Base-by-base conservation (phyloP, 2,797 vertebrate genomes). In the Trematomus bernacchii region DNA sequence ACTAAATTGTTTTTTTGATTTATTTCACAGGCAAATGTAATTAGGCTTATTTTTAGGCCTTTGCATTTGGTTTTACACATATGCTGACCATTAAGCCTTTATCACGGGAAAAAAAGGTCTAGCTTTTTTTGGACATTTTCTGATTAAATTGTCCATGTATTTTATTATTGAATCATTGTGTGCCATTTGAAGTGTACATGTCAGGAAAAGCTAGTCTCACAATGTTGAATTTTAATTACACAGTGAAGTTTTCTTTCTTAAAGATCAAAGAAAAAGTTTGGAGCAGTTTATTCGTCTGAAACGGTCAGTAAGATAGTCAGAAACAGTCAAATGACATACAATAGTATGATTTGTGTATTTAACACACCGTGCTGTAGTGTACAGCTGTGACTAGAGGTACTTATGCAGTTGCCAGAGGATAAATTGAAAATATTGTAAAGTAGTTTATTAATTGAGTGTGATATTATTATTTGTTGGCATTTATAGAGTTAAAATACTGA, bases 11-110 rank as follows among this genome's bases (percentile, higher is more conserved):
- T 89, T 90, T 82, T 61, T 76, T 83, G 81, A 92, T 89, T 91
- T 85, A 86, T 87, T 90, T 89, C 69, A 62, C 74, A 83, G 83
- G 82, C 83, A 85, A 90, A 93, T 85, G 76, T 87, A 87, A 89
- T 89, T 85, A 89, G 44, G 27, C 42, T 64, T 83, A 77, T 74
- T 82, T 85, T 69, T 43, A 60, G 71, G 50, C 19, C n/a, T 77
- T 69, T 87, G 60, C 47, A 53, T 73, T 62, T 68, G 64, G 68
- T 77, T 73, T 76, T 52, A 79, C 43, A 67, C 79, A 80, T 43
- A 62, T 85, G 83, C 76, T 71, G 70, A 78, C 65, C 68, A 76
- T 73, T 79, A 23, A 79, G 55, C 50, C 48, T 67, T 54, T 46
- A 72, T 80, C 66, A 85, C 66, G 44, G 71, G 71, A 71, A 79